Evolutionary conservation across 2,888 invertebrate genomes (phyloP).

Genomic region (Campaea margaritaria): DNA sequence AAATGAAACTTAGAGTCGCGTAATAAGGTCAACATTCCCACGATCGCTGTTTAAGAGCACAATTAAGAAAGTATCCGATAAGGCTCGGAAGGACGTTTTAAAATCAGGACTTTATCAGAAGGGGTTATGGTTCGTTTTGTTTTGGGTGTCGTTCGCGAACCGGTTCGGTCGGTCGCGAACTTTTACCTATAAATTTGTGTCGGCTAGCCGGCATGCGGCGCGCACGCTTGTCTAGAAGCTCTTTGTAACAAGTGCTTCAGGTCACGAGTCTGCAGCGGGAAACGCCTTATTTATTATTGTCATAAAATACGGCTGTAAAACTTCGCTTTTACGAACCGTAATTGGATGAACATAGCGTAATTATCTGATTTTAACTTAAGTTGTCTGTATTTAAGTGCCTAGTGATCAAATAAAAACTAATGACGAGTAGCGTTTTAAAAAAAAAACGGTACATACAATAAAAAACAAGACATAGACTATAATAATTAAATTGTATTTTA

Average conservation of each 20-base stretch:
- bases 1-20: slow-evolving; percentile 65
- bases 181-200: slow-evolving; percentile 86
- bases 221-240: slow-evolving; percentile 73
- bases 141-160: slow-evolving; percentile 55
- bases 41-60: slow-evolving; percentile 66
- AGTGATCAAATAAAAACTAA: slow-evolving; percentile 12
- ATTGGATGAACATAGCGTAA: slow-evolving; percentile 21
- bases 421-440: neutral
- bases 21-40: slow-evolving; percentile 77
- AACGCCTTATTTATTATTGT: slow-evolving; percentile 30
- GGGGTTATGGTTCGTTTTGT: slow-evolving; percentile 63
- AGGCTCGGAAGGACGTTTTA: slow-evolving; percentile 53
- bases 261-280: slow-evolving; percentile 52
- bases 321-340: slow-evolving; percentile 25
- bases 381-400: slow-evolving; percentile 12
- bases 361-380: slow-evolving; percentile 22
- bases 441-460: no score
- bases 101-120: slow-evolving; percentile 62
- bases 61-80: slow-evolving; percentile 85
- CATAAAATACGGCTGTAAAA: slow-evolving; percentile 33
- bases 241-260: slow-evolving; percentile 57
- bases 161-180: slow-evolving; percentile 83
- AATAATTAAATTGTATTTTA: no score
- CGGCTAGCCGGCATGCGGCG: slow-evolving; percentile 73
- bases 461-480: no score